Conservation (phyloP, 2,113 vertebrate genomes). For the Capreolus pygargus region DNA sequence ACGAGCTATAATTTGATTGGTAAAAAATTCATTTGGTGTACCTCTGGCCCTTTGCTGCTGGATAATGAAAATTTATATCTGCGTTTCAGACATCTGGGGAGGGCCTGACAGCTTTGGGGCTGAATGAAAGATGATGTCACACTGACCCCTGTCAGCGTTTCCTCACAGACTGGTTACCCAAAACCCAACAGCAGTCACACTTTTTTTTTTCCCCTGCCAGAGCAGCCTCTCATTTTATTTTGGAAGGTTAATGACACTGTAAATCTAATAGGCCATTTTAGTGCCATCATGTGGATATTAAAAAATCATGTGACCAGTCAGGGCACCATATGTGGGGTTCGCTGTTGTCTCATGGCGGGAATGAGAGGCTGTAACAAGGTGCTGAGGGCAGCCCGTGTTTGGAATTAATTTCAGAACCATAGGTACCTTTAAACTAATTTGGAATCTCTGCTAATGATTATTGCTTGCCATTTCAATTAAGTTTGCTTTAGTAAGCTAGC, state of each 20-base stretch:
- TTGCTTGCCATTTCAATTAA: slow-evolving; percentile 68
- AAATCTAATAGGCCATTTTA: slow-evolving; percentile 90
- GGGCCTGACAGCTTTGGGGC: slow-evolving; percentile 90
- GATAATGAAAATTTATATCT: slow-evolving; percentile 94
- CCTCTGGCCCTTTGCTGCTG: slow-evolving; percentile 89
- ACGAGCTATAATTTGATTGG: slow-evolving; percentile 90
- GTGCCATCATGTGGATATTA: slow-evolving; percentile 87
- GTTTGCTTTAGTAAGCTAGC: slow-evolving; percentile 45
- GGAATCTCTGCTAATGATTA: slow-evolving; percentile 76
- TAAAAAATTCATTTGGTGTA: slow-evolving; percentile 91
- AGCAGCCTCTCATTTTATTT: slow-evolving; percentile 83
- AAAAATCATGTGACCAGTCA: slow-evolving; percentile 82
- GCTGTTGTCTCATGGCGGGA: slow-evolving; percentile 69
- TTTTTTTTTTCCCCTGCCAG: slow-evolving; percentile 66
- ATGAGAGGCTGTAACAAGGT: slow-evolving; percentile 69
- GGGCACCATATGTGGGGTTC: slow-evolving; percentile 78
- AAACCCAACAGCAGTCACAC: slow-evolving; percentile 85
- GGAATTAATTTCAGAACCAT: slow-evolving; percentile 79
- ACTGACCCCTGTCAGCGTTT: slow-evolving; percentile 91
- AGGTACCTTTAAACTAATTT: slow-evolving; percentile 80
- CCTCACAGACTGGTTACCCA: slow-evolving; percentile 87
- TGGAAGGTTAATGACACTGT: slow-evolving; percentile 87
- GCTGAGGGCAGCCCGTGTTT: slow-evolving; percentile 72
- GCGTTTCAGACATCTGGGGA: slow-evolving; percentile 88
- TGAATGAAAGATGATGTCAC: slow-evolving; percentile 92